Evolutionary conservation across 2,888 invertebrate genomes (phyloP).

Genomic region (Meliscaeva auricollis): DNA sequence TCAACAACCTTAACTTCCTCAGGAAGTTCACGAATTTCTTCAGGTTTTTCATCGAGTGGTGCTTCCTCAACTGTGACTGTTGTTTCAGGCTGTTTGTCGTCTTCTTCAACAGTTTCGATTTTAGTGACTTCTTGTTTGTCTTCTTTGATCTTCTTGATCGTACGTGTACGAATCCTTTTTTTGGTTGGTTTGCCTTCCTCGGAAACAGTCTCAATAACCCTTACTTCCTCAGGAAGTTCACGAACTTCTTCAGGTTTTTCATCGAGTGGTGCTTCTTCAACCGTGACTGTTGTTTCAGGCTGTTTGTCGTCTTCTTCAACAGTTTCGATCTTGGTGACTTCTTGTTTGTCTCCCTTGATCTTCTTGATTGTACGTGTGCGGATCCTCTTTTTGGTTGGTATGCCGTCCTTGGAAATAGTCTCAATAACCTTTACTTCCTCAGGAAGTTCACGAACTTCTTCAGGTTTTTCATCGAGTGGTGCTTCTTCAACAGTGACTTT

Average conservation of each 20-base stretch:
- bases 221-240: slow-evolving; percentile 80
- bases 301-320: slow-evolving; percentile 78
- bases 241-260: slow-evolving; percentile 77
- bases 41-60: slow-evolving; percentile 79
- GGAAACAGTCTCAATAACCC: slow-evolving; percentile 55
- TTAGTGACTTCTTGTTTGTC: slow-evolving; percentile 82
- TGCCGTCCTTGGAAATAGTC: slow-evolving; percentile 80
- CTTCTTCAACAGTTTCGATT: slow-evolving; percentile 80
- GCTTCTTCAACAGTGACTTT: slow-evolving; percentile 80
- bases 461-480: slow-evolving; percentile 78
- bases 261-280: slow-evolving; percentile 78
- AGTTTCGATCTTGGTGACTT: slow-evolving; percentile 83
- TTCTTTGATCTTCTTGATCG: slow-evolving; percentile 79
- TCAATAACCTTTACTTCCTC: slow-evolving; percentile 79
- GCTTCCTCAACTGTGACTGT: slow-evolving; percentile 78
- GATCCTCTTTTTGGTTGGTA: slow-evolving; percentile 57
- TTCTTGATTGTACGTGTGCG: slow-evolving; percentile 67
- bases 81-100: slow-evolving; percentile 81
- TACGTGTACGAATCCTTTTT: slow-evolving; percentile 79
- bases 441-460: slow-evolving; percentile 63
- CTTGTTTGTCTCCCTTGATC: slow-evolving; percentile 80
- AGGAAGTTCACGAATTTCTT: slow-evolving; percentile 79
- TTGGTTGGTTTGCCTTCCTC: slow-evolving; percentile 80
- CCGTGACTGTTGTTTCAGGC: slow-evolving; percentile 78
- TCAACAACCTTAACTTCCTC: slow-evolving; percentile 79